Evolutionary conservation across 1,140 invertebrate genomes (phyloP), one percentile per base, ranked within the genome.

Genomic region (Drosophila baimaii): DNA sequence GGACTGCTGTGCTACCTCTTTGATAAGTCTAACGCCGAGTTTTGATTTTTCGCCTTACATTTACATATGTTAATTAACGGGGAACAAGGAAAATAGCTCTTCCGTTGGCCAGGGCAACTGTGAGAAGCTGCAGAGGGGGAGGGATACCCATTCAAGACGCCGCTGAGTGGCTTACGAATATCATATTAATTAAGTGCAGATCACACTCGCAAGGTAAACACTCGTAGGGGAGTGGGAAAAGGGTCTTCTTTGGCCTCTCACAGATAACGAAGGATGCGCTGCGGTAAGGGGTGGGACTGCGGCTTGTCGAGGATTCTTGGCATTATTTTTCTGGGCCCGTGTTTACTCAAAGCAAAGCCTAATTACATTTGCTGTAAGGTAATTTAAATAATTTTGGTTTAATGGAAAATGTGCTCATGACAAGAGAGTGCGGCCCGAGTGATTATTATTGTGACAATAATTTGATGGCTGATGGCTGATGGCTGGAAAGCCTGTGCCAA

Each of bases 1-100:
- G 29, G 29, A n/a, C n/a, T 6, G 9, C 9, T 25, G 13, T 62
- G 35, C 41, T 58, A 59, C 41, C 43, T 52, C 46, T 61, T 64
- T 51, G 78, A 69, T 65, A 71, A 82, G 49, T 47, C 23, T 5
- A 3, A 8, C 19, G 41, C 41, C 23, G 43, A 49, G 65, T 58
- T 88, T 86, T 86, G 76, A 83, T 88, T 88, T 86, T 88, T 83
- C 81, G 76, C 79, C 82, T 88, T 89, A 70, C 81, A 88, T 88
- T 88, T 89, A 77, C 73, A 77, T 77, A 88, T 88, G 83, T 77
- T 88, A 89, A 88, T 88, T 89, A 89, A 79, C 72, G 49, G 39
- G 82, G 74, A 72, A 86, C 81, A 86, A 71, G 63, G 63, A 54
- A 51, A 61, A 59, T 29, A 31, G 64, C 35, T 54, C 51, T 35